These are phyloP conservation scores for Knipowitschia caucasica DNA, from an alignment of 2,797 vertebrate genomes.

Conservation along the genomic window DNA sequence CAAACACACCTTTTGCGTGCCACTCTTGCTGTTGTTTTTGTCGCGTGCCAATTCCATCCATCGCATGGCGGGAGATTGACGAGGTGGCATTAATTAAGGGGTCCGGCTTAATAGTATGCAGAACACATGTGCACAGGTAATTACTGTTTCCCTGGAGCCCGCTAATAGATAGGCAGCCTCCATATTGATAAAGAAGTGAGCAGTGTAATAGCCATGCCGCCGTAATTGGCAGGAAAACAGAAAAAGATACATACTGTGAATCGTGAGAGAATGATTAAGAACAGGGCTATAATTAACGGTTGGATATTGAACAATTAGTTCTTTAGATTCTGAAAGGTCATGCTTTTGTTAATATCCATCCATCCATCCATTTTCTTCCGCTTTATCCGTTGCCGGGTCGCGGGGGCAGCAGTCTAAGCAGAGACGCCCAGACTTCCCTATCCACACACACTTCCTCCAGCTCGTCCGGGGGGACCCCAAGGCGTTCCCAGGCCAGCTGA, in stretches of 20 bases:
- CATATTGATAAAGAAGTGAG: conserved; percentile 54
- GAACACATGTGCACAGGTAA: conserved; percentile 75
- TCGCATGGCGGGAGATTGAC: conserved; percentile 59
- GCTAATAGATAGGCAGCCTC: conserved; percentile 72
- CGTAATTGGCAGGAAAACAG: conserved; percentile 41
- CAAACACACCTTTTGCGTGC: conserved; percentile 4
- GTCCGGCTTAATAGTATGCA: conserved; percentile 68
- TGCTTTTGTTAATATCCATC: no score
- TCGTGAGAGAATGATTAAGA: conserved; percentile 6
- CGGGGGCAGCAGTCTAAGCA: no score
- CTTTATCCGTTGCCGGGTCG: no score
- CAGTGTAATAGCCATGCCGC: conserved; percentile 39
- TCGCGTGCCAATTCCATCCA: conserved; percentile 48
- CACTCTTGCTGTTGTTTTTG: conserved; percentile 10
- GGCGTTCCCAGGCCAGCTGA: no score
- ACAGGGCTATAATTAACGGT: no score
- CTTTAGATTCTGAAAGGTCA: no score
- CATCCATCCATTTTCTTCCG: no score
- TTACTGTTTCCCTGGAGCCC: conserved; percentile 70
- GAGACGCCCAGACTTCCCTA: no score
- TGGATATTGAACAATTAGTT: no score
- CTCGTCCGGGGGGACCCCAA: no score
- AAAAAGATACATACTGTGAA: conserved; percentile 17
- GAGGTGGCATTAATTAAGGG: conserved; percentile 72
- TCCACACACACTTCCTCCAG: no score